Conservation (phyloP, 2,888 invertebrate species). For the Orthonevra nobilis region DNA sequence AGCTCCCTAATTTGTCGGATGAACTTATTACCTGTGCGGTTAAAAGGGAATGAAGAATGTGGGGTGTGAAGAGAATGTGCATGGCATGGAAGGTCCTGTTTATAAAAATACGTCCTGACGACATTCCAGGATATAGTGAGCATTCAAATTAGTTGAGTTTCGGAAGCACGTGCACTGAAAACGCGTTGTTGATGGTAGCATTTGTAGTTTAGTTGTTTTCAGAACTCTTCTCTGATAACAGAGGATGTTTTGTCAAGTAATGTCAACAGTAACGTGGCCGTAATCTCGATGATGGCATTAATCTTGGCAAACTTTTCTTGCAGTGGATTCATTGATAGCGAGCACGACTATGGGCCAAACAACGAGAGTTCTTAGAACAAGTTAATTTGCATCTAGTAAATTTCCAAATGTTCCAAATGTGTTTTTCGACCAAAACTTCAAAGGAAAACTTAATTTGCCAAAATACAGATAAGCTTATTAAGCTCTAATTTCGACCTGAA, state of each 20-base stretch:
- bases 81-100: slow-evolving; percentile 21
- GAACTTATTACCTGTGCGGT: slow-evolving; percentile 70
- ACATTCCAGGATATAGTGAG: slow-evolving; percentile 52
- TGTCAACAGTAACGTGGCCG: slow-evolving; percentile 40
- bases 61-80: neutral
- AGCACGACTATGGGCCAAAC: too few relatives aligned
- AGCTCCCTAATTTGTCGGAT: slow-evolving; percentile 71
- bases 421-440: too few relatives aligned
- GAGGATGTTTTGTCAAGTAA: slow-evolving; percentile 36
- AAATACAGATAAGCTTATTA: too few relatives aligned
- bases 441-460: too few relatives aligned
- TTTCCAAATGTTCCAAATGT: too few relatives aligned
- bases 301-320: slow-evolving; percentile 8
- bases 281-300: slow-evolving; percentile 18
- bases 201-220: too few relatives aligned
- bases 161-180: slow-evolving; percentile 44
- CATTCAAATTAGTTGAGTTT: slow-evolving; percentile 57
- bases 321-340: slow-evolving; percentile 37
- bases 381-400: too few relatives aligned
- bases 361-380: too few relatives aligned
- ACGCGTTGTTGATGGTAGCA: slow-evolving; percentile 25
- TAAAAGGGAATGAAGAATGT: slow-evolving; percentile 18
- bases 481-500: too few relatives aligned
- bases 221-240: slow-evolving; percentile 14
- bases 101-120: slow-evolving; percentile 61